phyloP scores from a whole-genome alignment of 1,140 invertebrate genomes.

The Bombus pascuorum region DNA sequence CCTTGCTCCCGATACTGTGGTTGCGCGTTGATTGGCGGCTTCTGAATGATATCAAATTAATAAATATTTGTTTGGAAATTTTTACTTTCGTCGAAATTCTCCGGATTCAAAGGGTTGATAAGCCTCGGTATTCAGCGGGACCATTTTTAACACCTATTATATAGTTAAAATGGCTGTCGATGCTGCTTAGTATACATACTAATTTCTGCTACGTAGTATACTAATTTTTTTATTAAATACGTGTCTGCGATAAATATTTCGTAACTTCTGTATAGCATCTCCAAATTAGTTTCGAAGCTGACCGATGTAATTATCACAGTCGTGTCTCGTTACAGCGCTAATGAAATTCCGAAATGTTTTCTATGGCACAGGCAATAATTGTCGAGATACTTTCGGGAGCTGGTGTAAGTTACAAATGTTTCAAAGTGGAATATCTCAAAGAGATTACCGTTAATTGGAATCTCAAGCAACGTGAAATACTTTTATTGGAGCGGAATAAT shows the following conservation, averaged over 20 bases:
- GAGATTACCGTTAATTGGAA: not conserved
- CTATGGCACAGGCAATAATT: not conserved
- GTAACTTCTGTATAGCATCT: no score
- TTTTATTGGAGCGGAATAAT: not conserved
- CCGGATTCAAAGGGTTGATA: not conserved
- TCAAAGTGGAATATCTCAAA: not conserved
- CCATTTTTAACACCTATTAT: not conserved
- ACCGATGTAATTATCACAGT: not conserved
- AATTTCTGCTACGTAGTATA: no score
- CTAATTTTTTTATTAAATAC: no score
- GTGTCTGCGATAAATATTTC: no score
- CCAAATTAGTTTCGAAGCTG: not conserved
- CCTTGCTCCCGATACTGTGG: no score
- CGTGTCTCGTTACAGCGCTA: no score
- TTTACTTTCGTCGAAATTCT: no score
- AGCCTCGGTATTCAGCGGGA: not conserved
- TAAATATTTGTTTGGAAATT: no score
- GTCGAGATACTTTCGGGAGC: not conserved
- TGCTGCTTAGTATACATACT: not conserved
- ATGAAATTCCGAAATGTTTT: not conserved
- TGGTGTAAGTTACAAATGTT: not conserved
- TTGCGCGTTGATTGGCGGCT: rapidly evolving
- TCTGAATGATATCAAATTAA: no score
- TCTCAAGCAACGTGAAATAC: no score
- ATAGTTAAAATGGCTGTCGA: not conserved